Evolutionary conservation across 2,797 vertebrate species (phyloP).

Genomic region (Danionella dracula): DNA sequence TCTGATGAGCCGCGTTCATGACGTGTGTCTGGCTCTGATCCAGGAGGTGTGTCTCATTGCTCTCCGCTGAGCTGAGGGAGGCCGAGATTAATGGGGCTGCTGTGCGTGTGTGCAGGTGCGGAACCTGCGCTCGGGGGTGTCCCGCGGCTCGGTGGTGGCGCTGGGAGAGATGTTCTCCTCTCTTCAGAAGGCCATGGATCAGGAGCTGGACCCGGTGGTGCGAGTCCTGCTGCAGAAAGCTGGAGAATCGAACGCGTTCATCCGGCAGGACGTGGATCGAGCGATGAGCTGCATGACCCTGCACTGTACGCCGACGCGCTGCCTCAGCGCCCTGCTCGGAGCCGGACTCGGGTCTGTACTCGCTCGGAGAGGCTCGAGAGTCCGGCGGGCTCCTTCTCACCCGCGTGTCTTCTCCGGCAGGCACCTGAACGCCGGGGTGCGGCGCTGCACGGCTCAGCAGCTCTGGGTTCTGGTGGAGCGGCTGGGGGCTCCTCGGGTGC

Average conservation of each 20-base stretch:
- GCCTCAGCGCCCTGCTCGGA: slow-evolving; percentile 78
- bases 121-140: slow-evolving; percentile 91
- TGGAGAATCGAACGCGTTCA: slow-evolving; percentile 86
- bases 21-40: slow-evolving; percentile 80
- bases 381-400: slow-evolving; percentile 79
- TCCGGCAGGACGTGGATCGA: slow-evolving; percentile 87
- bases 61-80: too few species aligned
- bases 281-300: slow-evolving; percentile 87
- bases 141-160: slow-evolving; percentile 83
- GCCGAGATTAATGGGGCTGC: too few species aligned
- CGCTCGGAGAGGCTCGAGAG: too few species aligned
- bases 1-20: slow-evolving; percentile 76
- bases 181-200: slow-evolving; percentile 89
- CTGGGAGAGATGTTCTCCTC: slow-evolving; percentile 83
- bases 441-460: slow-evolving; percentile 84
- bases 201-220: slow-evolving; percentile 85
- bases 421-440: slow-evolving; percentile 81
- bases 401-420: slow-evolving; percentile 75
- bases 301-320: slow-evolving; percentile 84
- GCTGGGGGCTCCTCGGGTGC: slow-evolving; percentile 75
- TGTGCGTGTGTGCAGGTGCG: slow-evolving; percentile 73
- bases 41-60: slow-evolving; percentile 84
- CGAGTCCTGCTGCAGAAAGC: slow-evolving; percentile 87
- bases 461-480: slow-evolving; percentile 73
- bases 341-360: slow-evolving; percentile 82